Evolutionary conservation across 2,797 vertebrate species (phyloP), one percentile per base, ranked within the genome.

Genomic region (Poeciliopsis infans): DNA sequence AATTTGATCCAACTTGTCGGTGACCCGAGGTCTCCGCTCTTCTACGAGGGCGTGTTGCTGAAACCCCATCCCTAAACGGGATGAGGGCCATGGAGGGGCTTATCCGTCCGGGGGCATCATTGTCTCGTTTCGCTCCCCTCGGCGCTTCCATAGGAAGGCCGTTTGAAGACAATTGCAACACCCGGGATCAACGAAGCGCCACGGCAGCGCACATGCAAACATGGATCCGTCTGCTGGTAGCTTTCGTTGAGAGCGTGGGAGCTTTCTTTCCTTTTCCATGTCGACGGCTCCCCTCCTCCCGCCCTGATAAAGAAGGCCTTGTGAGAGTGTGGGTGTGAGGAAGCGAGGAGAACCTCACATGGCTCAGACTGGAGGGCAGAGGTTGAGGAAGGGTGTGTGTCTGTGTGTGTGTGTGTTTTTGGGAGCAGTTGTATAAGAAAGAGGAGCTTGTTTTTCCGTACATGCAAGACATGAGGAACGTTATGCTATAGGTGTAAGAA

Each of bases 291-390:
- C 88, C 89, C 81, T 91, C 89, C 89, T 88, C 90, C 86, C 76
- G 43, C 69, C 87, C 75, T 84, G 91, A 94, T 94, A 94, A 93
- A 94, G 91, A 77, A 79, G 73, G 78, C 92, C 87, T 93, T 93
- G 92, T 95, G 88, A 76, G 90, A 80, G 87, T 57, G 89, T 92
- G 92, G 92, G 93, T 85, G 92, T 90, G 79, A 83, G 85, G 88
- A 90, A 88, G 89, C 88, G 90, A 91, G 86, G 88, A 92, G 86
- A 89, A 76, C 70, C 87, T 93, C 83, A 79, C 82, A 86, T 79
- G 87, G 79, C 87, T 85, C 81, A 74, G 84, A 84, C 82, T 78
- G 80, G 83, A 90, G 91, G 91, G 84, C 88, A 87, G 87, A 89
- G 91, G 89, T 91, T 85, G 87, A 84, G 25, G 79, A 79, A 81